Conservation (phyloP, 2,888 invertebrate species). For the Drosophila algonquin region DNA sequence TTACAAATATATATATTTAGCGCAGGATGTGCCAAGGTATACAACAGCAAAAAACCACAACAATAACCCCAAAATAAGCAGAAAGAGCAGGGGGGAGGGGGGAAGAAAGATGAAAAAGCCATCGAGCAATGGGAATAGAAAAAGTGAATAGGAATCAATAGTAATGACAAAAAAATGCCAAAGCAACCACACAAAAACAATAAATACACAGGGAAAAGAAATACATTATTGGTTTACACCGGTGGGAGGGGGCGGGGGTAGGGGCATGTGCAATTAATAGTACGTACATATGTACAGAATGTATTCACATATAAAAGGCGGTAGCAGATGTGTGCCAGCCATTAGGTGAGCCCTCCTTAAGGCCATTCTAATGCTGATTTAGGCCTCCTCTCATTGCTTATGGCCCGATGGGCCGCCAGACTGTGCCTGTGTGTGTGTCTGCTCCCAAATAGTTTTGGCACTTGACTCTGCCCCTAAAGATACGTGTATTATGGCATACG, state of each 20-base stretch:
- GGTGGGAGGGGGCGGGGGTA: too few relatives aligned
- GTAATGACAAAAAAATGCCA: slow-evolving; percentile 1
- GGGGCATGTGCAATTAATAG: neutral
- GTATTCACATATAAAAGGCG: neutral
- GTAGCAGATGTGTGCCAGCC: slow-evolving; percentile 12
- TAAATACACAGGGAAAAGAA: slow-evolving; percentile 4
- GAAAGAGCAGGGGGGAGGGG: slow-evolving; percentile 2
- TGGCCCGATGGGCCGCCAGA: too few relatives aligned
- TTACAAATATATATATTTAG: slow-evolving; percentile 71
- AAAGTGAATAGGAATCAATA: slow-evolving; percentile 18
- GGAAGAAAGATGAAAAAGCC: neutral
- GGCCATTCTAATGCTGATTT: neutral
- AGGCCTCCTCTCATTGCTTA: neutral
- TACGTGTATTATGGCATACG: too few relatives aligned
- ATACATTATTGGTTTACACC: neutral
- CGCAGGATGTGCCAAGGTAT: slow-evolving; percentile 53
- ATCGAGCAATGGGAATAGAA: neutral
- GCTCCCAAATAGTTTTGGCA: too few relatives aligned
- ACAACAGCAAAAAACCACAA: slow-evolving; percentile 6
- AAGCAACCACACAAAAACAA: slow-evolving; percentile 14
- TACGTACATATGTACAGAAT: neutral
- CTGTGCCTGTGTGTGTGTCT: too few relatives aligned
- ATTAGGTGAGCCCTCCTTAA: neutral
- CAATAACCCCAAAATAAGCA: slow-evolving; percentile 14
- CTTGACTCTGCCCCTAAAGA: too few relatives aligned